These are phyloP conservation scores for Euphydryas editha DNA, from an alignment of 2,888 invertebrate species.

Conservation along the genomic window DNA sequence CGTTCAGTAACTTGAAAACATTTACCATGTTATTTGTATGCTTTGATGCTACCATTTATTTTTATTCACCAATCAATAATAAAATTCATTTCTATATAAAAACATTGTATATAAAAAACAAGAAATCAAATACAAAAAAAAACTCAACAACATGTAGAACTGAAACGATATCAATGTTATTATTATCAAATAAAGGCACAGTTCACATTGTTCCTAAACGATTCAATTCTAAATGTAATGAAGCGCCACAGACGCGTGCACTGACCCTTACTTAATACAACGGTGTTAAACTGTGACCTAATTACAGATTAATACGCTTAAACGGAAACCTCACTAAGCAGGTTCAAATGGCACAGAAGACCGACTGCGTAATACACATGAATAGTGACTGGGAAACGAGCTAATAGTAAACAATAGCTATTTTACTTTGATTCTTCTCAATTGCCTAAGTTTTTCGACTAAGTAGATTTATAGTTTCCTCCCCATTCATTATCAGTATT, in stretches of 20 bases:
- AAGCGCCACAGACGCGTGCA: constrained; percentile 53
- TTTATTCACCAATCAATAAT: neutral
- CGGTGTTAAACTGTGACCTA: constrained; percentile 79
- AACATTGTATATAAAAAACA: neutral
- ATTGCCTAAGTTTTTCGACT: constrained; percentile 78
- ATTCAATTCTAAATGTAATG: constrained; percentile 12
- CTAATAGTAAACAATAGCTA: constrained; percentile 68
- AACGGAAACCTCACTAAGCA: constrained; percentile 82
- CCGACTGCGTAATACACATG: constrained; percentile 56
- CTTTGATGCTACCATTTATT: neutral
- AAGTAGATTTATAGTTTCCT: constrained; percentile 82
- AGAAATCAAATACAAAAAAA: neutral
- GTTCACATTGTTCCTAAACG: neutral
- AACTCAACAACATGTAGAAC: neutral
- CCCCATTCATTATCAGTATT: constrained; percentile 82
- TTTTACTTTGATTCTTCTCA: constrained; percentile 69
- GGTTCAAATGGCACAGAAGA: constrained; percentile 76
- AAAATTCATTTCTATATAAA: neutral
- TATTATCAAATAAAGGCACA: neutral
- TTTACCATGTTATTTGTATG: constrained; percentile 30
- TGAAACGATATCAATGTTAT: neutral
- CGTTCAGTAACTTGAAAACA: constrained; percentile 45
- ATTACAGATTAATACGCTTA: constrained; percentile 83
- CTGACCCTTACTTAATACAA: constrained; percentile 74
- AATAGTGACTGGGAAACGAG: constrained; percentile 56